phyloP scores from a whole-genome alignment of 2,888 invertebrate genomes.

The Napeogenes sylphis region DNA sequence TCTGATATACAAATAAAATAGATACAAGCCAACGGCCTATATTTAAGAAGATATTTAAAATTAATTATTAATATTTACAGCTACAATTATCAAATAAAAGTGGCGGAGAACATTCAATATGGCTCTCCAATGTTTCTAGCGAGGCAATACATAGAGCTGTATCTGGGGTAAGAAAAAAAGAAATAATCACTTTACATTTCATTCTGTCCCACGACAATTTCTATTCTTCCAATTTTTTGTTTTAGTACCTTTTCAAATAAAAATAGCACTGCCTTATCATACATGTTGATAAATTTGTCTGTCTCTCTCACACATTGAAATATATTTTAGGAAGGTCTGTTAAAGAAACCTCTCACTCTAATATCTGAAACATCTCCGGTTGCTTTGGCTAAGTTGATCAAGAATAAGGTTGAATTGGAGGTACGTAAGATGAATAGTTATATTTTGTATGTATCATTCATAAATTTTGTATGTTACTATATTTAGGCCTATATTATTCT shows the following conservation, averaged over 20 bases:
- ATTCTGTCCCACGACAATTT: background rate
- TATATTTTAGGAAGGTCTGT: conserved; percentile 48
- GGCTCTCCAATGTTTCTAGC: conserved; percentile 79
- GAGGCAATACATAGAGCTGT: conserved; percentile 79
- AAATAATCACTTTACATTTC: background rate
- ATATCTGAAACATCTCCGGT: conserved; percentile 86
- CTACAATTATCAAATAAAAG: conserved; percentile 43
- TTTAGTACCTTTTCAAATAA: background rate
- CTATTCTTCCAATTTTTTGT: no score
- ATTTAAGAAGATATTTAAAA: no score
- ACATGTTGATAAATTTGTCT: background rate
- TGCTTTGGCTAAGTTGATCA: conserved; percentile 89
- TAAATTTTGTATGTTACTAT: no score
- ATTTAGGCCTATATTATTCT: no score
- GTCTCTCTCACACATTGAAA: background rate
- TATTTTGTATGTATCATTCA: no score
- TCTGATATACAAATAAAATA: no score
- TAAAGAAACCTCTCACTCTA: conserved; percentile 52
- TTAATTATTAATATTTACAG: conserved; percentile 36
- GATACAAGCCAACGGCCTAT: no score
- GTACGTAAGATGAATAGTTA: conserved; percentile 46
- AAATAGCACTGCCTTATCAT: no score
- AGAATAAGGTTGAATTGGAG: conserved; percentile 88
- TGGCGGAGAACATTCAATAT: conserved; percentile 59
- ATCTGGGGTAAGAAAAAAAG: conserved; percentile 50